phyloP scores from a whole-genome alignment of 2,113 vertebrate genomes.

The Vulpes lagopus region DNA sequence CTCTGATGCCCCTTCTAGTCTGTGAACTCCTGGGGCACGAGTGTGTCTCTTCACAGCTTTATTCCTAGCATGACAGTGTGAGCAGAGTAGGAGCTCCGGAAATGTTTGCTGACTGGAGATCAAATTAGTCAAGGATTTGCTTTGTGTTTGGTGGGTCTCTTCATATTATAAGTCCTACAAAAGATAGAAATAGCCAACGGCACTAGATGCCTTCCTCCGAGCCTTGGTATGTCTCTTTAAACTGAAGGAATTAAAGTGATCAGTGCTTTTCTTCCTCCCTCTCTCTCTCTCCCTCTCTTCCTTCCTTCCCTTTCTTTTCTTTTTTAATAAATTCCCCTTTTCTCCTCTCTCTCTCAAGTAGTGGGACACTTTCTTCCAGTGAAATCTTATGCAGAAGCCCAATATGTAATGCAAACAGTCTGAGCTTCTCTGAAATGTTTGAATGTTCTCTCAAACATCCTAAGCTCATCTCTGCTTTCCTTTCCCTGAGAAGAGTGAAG shows the following conservation, averaged over 20 bases:
- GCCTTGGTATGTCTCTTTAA: not conserved
- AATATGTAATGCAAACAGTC: not conserved
- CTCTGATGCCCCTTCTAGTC: not conserved
- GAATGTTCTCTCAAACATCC: not conserved
- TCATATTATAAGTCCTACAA: not conserved
- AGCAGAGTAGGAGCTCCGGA: not conserved
- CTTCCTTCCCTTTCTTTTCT: not conserved
- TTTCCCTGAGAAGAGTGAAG: not conserved
- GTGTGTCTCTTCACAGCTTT: not conserved
- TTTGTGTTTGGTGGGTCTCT: not conserved
- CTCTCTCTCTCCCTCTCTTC: too few species aligned
- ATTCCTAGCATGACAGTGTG: not conserved
- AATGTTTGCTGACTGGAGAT: not conserved
- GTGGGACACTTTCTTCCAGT: not conserved
- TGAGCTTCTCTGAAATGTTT: not conserved
- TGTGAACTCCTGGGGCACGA: not conserved
- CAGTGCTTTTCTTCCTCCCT: not conserved
- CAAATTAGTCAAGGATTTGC: not conserved
- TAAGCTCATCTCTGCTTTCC: not conserved
- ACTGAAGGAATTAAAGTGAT: not conserved
- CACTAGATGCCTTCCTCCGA: not conserved
- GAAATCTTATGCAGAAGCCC: not conserved
- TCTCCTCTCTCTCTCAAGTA: not conserved
- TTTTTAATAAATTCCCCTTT: not conserved
- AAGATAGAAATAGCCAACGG: not conserved